These are phyloP conservation scores for Octonoba sinensis DNA, from an alignment of 2,888 invertebrate species.

Conservation along the genomic window DNA sequence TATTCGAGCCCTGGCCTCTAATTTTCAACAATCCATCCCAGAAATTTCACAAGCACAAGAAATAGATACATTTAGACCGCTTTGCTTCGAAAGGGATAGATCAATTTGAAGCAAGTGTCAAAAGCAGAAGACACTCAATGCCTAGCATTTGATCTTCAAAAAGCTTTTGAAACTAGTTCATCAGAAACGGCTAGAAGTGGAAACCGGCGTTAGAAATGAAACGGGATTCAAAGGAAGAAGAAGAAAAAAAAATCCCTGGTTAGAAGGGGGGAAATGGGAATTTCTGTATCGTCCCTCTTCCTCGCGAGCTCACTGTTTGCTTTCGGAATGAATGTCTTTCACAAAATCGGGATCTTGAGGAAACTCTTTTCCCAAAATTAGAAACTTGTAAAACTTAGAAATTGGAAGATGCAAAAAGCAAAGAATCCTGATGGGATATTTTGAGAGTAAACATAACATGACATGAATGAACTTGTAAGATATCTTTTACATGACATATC, in stretches of 20 bases:
- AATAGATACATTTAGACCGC: too few relatives aligned
- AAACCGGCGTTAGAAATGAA: too few relatives aligned
- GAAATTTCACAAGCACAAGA: too few relatives aligned
- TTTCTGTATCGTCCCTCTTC: slow-evolving; percentile 21
- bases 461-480: too few relatives aligned
- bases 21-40: too few relatives aligned
- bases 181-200: slow-evolving; percentile 9
- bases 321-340: slow-evolving; percentile 30
- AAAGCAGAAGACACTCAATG: neutral
- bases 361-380: slow-evolving; percentile 10
- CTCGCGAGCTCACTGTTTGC: slow-evolving; percentile 18
- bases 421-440: too few relatives aligned
- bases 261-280: neutral
- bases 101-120: too few relatives aligned
- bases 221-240: neutral
- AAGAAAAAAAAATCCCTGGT: slow-evolving; percentile 9
- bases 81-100: too few relatives aligned
- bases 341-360: slow-evolving; percentile 7
- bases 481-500: too few relatives aligned
- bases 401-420: too few relatives aligned
- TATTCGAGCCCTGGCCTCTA: too few relatives aligned
- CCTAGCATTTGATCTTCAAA: slow-evolving; percentile 32
- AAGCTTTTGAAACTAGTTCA: slow-evolving; percentile 40
- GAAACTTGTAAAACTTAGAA: neutral
- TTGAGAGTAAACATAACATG: too few relatives aligned